Conservation (phyloP, 2,113 vertebrate genomes). For the Regulus satrapa region DNA sequence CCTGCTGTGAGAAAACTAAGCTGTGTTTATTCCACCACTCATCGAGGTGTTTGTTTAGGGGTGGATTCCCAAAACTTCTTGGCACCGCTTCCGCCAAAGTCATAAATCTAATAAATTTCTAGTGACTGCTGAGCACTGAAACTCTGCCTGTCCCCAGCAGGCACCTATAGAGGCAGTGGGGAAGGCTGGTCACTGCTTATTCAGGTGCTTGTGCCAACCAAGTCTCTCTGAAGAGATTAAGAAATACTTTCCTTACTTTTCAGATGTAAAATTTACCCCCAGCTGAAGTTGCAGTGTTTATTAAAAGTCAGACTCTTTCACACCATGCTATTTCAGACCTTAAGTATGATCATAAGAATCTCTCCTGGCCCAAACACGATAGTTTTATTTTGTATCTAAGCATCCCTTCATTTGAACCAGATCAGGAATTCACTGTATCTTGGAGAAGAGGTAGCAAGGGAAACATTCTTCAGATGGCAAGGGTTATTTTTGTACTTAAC, state of each 20-base stretch:
- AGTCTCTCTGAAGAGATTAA: neutral
- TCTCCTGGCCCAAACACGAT: neutral
- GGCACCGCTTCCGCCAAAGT: rapidly evolving
- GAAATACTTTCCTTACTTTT: neutral
- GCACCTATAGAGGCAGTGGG: rapidly evolving
- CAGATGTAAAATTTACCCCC: neutral
- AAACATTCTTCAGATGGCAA: neutral
- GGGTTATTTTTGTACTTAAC: neutral
- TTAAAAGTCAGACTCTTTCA: neutral
- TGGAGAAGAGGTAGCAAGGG: neutral
- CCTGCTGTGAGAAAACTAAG: neutral
- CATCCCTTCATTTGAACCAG: neutral
- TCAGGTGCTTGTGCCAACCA: neutral
- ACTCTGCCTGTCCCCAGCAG: neutral
- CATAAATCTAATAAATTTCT: neutral
- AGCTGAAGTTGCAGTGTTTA: neutral
- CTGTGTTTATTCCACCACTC: neutral
- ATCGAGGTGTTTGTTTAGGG: neutral
- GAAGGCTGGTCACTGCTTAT: neutral
- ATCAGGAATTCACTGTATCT: slow-evolving; percentile 13
- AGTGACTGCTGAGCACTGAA: neutral
- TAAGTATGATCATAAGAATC: neutral
- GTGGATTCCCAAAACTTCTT: neutral
- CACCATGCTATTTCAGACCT: neutral
- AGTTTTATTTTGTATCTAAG: neutral